A percentile compares a stretch with the other conserved stretches of the same genome.
These are phyloP conservation scores for Balanococcus diminutus DNA, from an alignment of 2,888 invertebrate genomes.

Conservation along the genomic window DNA sequence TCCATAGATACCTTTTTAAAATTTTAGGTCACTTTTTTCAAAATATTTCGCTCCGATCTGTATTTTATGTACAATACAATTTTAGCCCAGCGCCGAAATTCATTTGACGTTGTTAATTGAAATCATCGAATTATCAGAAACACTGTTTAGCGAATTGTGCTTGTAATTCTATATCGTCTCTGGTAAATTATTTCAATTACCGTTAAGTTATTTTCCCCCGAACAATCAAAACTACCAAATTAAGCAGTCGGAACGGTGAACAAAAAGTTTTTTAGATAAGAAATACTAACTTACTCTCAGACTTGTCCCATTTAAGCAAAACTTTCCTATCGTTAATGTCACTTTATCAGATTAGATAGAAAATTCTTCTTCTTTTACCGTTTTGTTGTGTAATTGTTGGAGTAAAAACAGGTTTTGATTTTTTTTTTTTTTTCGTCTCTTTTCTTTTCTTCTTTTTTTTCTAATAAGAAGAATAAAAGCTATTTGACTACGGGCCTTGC, in stretches of 20 bases:
- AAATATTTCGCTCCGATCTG: too few species aligned
- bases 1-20: too few species aligned
- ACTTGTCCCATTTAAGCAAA: not conserved
- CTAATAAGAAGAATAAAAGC: not conserved
- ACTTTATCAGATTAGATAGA: not conserved
- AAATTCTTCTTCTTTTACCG: not conserved
- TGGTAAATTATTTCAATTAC: not conserved
- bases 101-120: not conserved
- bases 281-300: too few species aligned
- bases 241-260: not conserved
- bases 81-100: not conserved
- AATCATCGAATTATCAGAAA: slow-evolving; percentile 1
- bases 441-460: not conserved
- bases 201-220: not conserved
- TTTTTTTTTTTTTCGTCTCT: not conserved
- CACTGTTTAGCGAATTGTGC: not conserved
- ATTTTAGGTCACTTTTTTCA: too few species aligned
- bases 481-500: not conserved
- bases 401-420: not conserved
- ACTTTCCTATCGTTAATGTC: not conserved
- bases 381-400: not conserved
- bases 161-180: not conserved
- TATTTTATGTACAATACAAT: not conserved
- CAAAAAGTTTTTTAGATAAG: not conserved
- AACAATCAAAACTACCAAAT: not conserved